Percentiles rank a stretch among this genome's conserved stretches.
phyloP scores from a whole-genome alignment of 2,797 vertebrate genomes.

The Coilia nasus region DNA sequence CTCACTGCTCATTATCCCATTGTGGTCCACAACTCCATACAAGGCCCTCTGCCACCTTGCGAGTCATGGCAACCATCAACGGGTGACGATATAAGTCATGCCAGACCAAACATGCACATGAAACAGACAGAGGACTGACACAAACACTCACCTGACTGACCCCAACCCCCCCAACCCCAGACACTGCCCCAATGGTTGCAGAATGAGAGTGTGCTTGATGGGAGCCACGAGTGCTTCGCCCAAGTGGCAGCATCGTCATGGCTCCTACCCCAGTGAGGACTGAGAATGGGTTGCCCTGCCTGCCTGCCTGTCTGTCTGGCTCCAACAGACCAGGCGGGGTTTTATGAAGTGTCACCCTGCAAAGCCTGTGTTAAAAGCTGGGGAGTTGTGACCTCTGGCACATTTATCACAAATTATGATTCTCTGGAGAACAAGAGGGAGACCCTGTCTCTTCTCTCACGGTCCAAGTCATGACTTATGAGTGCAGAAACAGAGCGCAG shows the following conservation, averaged over 20 bases:
- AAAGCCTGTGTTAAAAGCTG: conserved; percentile 51
- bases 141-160: conserved; percentile 42
- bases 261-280: not conserved
- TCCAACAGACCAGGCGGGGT: conserved; percentile 39
- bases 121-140: conserved; percentile 43
- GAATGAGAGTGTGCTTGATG: conserved; percentile 4
- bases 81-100: conserved; percentile 41
- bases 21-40: conserved; percentile 38
- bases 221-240: not conserved
- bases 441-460: not conserved
- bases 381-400: conserved; percentile 36
- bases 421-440: conserved; percentile 24
- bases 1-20: conserved; percentile 47
- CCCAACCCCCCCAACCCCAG: not conserved
- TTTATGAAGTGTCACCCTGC: conserved; percentile 58
- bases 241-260: conserved; percentile 12
- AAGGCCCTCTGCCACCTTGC: conserved; percentile 47
- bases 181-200: not conserved
- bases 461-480: conserved; percentile 22
- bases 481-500: conserved; percentile 18
- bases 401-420: conserved; percentile 52
- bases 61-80: conserved; percentile 56
- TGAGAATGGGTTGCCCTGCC: not conserved
- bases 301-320: conserved; percentile 9
- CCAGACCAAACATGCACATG: conserved; percentile 45